These are phyloP conservation scores for Lutraria lutraria DNA, from an alignment of 2,888 invertebrate genomes.

Conservation along the genomic window DNA sequence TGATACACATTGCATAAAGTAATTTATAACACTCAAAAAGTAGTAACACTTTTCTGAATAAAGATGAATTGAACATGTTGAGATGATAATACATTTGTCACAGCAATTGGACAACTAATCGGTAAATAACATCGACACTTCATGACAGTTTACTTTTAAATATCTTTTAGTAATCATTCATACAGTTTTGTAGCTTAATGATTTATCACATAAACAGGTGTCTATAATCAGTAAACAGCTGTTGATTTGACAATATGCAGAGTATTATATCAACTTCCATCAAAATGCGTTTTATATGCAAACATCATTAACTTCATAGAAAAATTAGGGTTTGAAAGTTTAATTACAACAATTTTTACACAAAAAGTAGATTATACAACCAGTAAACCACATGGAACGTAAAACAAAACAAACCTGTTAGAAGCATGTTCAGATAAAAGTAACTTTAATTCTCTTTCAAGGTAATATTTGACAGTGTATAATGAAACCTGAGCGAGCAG, in stretches of 20 bases:
- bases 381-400: neutral
- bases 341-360: neutral
- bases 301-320: constrained; percentile 4
- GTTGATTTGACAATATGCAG: neutral
- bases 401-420: neutral
- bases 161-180: neutral
- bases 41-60: neutral
- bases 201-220: constrained; percentile 42
- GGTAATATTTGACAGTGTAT: too few relatives aligned
- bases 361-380: neutral
- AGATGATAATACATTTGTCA: constrained; percentile 19
- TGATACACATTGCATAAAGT: neutral
- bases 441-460: too few relatives aligned
- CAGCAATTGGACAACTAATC: constrained; percentile 4
- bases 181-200: constrained; percentile 24
- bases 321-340: neutral
- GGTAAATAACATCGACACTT: constrained; percentile 22
- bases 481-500: too few relatives aligned
- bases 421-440: neutral
- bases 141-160: constrained; percentile 30
- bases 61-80: neutral
- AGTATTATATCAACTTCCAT: neutral
- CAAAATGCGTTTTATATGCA: constrained; percentile 5
- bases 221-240: neutral
- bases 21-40: constrained; percentile 12